Percentiles rank a stretch among this genome's conserved stretches.
phyloP scores from a whole-genome alignment of 2,888 invertebrate species.

The Clunio marinus region DNA sequence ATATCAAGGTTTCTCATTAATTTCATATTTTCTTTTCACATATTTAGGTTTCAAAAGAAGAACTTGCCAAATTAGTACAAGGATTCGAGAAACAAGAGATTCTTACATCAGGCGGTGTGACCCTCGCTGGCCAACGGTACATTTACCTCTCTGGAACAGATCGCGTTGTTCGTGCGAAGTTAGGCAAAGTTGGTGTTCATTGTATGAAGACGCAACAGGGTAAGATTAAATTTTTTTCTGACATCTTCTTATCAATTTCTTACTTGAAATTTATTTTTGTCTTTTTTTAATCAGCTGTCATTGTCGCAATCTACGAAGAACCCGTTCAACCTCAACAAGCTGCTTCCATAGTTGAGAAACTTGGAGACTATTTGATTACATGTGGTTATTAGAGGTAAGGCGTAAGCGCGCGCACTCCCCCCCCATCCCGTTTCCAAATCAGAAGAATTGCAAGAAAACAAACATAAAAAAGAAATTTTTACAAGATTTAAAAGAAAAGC shows the following conservation, averaged over 20 bases:
- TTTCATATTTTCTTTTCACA: slow-evolving; percentile 42
- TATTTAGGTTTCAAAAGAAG: slow-evolving; percentile 83
- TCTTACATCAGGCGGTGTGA: slow-evolving; percentile 84
- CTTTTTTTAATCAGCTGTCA: slow-evolving; percentile 69
- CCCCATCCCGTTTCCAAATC: background rate
- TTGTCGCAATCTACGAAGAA: slow-evolving; percentile 92
- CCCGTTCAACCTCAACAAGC: slow-evolving; percentile 95
- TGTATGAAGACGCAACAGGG: slow-evolving; percentile 96
- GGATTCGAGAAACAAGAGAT: slow-evolving; percentile 87
- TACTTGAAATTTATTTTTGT: slow-evolving; percentile 25
- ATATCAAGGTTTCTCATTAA: too few relatives aligned
- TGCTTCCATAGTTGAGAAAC: slow-evolving; percentile 93
- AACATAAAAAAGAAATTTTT: background rate
- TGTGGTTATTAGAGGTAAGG: slow-evolving; percentile 86
- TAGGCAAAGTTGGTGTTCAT: slow-evolving; percentile 89
- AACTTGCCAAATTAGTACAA: slow-evolving; percentile 81
- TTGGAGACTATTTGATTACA: slow-evolving; percentile 94
- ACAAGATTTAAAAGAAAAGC: background rate
- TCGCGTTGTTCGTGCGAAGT: slow-evolving; percentile 88
- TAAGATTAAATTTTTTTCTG: slow-evolving; percentile 48
- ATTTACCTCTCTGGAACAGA: slow-evolving; percentile 94
- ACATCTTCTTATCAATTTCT: background rate
- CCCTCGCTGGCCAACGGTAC: slow-evolving; percentile 87
- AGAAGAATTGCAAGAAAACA: slow-evolving; percentile 6
- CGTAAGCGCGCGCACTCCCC: background rate